These are phyloP conservation scores for Bombus vancouverensis DNA, from an alignment of 1,140 invertebrate genomes.

Conservation along the genomic window DNA sequence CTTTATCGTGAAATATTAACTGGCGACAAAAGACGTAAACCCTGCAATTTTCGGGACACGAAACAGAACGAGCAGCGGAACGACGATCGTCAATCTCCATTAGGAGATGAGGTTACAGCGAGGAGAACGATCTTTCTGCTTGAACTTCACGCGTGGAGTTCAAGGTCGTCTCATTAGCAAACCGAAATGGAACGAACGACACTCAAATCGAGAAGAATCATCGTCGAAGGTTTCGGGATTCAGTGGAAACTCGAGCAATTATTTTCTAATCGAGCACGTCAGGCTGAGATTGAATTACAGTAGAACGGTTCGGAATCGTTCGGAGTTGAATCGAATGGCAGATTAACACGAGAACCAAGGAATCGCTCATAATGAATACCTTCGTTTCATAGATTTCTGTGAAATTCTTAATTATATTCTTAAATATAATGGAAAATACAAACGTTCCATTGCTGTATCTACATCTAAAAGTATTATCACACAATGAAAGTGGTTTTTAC, in stretches of 20 bases:
- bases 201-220: conserved; percentile 10
- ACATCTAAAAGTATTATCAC: no score
- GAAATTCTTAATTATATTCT: no score
- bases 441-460: no score
- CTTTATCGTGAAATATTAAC: background rate
- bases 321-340: background rate
- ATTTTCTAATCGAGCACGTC: conserved; percentile 20
- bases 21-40: background rate
- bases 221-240: conserved; percentile 10
- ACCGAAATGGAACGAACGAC: conserved; percentile 23
- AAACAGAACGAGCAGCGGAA: background rate
- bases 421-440: no score
- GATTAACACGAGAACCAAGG: background rate
- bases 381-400: no score
- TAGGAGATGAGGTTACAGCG: background rate
- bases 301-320: background rate
- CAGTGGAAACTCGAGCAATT: conserved; percentile 7
- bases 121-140: background rate
- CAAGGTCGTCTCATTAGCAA: background rate
- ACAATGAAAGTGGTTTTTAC: no score
- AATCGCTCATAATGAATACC: background rate
- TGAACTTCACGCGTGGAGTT: background rate
- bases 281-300: background rate
- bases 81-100: conserved; percentile 1
- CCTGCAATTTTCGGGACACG: background rate